Evolutionary conservation across 2,113 vertebrate genomes (phyloP).

Genomic region (Tetrao urogallus): DNA sequence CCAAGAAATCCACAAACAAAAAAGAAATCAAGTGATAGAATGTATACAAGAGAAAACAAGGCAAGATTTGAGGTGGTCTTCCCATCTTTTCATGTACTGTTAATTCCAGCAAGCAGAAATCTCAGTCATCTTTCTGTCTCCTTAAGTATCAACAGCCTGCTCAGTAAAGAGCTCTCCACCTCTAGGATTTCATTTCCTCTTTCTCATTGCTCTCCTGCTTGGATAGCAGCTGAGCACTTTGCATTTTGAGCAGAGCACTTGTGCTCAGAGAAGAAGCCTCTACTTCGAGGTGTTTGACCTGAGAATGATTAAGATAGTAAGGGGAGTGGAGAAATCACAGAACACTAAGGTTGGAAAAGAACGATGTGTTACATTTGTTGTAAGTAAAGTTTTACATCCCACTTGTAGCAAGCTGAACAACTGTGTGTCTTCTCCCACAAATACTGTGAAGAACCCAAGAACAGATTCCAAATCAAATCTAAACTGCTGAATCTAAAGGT

Average conservation of each 20-base stretch:
- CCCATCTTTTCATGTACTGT: not conserved
- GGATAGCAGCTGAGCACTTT: not conserved
- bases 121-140: not conserved
- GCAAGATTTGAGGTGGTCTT: not conserved
- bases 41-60: not conserved
- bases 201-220: not conserved
- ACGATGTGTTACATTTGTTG: not conserved
- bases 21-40: not conserved
- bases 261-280: not conserved
- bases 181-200: not conserved
- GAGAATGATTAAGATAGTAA: not conserved
- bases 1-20: not conserved
- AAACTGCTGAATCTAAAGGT: not conserved
- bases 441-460: not conserved
- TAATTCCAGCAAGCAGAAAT: not conserved
- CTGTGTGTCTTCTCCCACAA: not conserved
- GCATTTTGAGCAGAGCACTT: not conserved
- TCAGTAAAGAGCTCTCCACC: not conserved
- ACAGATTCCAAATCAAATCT: not conserved
- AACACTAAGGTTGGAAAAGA: no score
- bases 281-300: not conserved
- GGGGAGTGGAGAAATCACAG: not conserved
- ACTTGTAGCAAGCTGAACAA: not conserved
- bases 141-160: not conserved
- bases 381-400: not conserved